Base-by-base conservation (phyloP, 1,140 invertebrate species). In the Dinothrombium tinctorium region DNA sequence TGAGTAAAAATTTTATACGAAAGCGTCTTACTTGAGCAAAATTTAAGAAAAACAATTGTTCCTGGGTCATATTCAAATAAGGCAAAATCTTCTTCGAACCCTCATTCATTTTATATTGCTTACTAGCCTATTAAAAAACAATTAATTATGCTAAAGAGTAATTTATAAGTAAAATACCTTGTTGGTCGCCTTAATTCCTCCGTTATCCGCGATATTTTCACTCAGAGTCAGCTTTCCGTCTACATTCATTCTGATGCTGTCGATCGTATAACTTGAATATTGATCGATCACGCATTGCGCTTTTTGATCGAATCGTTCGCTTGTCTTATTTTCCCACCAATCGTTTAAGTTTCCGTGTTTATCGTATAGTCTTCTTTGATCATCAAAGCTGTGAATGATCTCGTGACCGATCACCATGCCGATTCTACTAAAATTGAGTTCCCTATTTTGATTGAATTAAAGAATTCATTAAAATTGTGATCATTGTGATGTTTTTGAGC, bases 11-110 rank as follows among this genome's bases (percentile, higher is more conserved):
- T 28, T 28, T 28, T 8, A 28, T 8, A n/a, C n/a, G 26, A 28
- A 28, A n/a, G 26, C n/a, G 7, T 8, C 26, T 28, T 28, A 28
- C 47, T 54, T 66, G 52, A 15, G 48, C 52, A 59, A 86, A 90
- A 24, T 77, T 79, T 8, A 90, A 61, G 52, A 89, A 90, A 56
- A 92, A 92, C 22, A 89, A 60, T 55, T 89, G 82, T 20, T 72
- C 64, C 57, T 86, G 52, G 7, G 47, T 54, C 11, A 50, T 40
- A 33, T 51, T 51, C 12, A 51, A 15, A 33, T 47, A 47, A 11
- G 49, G 48, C 20, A 57, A n/a, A n/a, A n/a, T n/a, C n/a, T n/a
- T n/a, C n/a, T n/a, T n/a, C n/a, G n/a, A n/a, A n/a, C n/a, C n/a
- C n/a, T n/a, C n/a, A n/a, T n/a, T n/a, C n/a, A n/a, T n/a, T n/a